Evolutionary conservation across 2,888 invertebrate species (phyloP), one percentile per base, ranked within the genome.

Genomic region (Drosophila fulvimacula): DNA sequence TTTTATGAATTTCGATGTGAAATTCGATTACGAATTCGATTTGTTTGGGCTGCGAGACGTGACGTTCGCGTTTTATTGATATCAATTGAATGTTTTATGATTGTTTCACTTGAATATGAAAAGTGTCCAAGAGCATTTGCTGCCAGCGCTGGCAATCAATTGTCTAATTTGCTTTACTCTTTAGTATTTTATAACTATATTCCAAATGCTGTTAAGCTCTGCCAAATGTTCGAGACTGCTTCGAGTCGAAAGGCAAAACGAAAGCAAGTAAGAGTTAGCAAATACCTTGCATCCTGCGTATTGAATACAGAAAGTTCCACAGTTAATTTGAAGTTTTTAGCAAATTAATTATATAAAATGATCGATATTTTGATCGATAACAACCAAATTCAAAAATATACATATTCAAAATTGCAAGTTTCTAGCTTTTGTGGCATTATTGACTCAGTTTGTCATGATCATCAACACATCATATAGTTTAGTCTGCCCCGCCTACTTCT

Each of bases 41-140:
- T 55, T 52, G 52, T 17, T 59, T 56, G 9, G 56, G 38, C 53
- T 72, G 19, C 10, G 63, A n/a, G 44, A 21, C 24, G 62, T 36
- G 46, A 21, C 24, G 63, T 27, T 27, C 15, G 38, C 15, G 27
- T 60, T 73, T 67, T 69, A 77, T 81, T 79, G 70, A 68, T 71
- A 71, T 73, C 69, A 81, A 79, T 82, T 82, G 69, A 30, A n/a
- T 68, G 21, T 58, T 58, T 75, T 73, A 55, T 62, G 57, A 51
- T 75, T 64, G 60, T 52, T 64, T 65, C 56, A 58, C 60, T 52
- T 60, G 69, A 61, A 62, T 51, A 59, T 27, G 42, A 41, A 49
- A 36, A 41, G 13, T 44, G 34, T 48, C 13, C 49, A n/a, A 52
- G 27, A 44, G 41, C 24, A 19, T n/a, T 21, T 49, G 21, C 38